phyloP scores from a whole-genome alignment of 2,888 invertebrate genomes.

The Acanthosoma haemorrhoidale region DNA sequence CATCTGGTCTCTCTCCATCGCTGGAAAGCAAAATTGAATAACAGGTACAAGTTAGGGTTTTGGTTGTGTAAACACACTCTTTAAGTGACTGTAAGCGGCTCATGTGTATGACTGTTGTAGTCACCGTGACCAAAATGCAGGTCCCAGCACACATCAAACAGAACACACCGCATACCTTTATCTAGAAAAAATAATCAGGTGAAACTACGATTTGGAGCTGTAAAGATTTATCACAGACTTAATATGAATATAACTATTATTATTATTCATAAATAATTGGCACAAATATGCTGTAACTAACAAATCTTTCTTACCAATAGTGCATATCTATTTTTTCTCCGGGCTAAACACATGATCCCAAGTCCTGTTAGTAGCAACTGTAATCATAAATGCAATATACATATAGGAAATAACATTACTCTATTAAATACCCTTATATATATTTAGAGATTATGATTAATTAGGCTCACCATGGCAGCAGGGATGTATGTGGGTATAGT shows the following conservation, averaged over 20 bases:
- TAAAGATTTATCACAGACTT: no score
- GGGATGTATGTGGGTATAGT: constrained; percentile 93
- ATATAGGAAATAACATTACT: background rate
- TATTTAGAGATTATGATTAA: background rate
- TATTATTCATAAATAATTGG: no score
- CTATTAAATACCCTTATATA: background rate
- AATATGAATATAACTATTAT: no score
- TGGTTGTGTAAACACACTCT: constrained; percentile 79
- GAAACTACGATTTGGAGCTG: no score
- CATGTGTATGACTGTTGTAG: constrained; percentile 89
- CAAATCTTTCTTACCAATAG: constrained; percentile 83
- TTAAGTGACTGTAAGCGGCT: constrained; percentile 73
- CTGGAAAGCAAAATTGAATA: constrained; percentile 66
- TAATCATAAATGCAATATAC: constrained; percentile 39
- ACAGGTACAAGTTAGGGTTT: constrained; percentile 72
- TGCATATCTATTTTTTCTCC: constrained; percentile 77
- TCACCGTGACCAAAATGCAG: constrained; percentile 81
- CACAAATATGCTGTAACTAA: no score
- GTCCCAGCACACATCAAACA: constrained; percentile 80
- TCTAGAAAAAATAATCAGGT: constrained; percentile 51
- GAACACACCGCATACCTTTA: constrained; percentile 82
- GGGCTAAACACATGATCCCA: constrained; percentile 77
- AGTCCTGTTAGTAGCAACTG: constrained; percentile 81
- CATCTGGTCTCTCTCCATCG: constrained; percentile 52
- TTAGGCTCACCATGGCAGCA: constrained; percentile 71